phyloP scores from a whole-genome alignment of 2,797 vertebrate genomes.

The Myotis planiceps region DNA sequence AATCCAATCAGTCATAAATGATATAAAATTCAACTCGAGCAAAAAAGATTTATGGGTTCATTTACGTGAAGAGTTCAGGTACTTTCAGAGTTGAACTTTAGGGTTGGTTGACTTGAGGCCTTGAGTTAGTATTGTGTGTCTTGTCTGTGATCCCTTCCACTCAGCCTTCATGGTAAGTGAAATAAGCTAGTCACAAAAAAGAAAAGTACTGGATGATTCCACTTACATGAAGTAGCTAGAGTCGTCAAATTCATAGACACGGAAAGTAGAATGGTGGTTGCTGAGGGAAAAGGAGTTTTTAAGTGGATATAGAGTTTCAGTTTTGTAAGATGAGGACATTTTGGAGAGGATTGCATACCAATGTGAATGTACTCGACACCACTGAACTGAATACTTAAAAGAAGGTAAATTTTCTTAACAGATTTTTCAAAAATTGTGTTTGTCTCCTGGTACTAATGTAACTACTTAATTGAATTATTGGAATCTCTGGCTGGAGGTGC shows the following conservation, averaged over 20 bases:
- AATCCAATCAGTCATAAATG: background rate
- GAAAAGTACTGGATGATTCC: background rate
- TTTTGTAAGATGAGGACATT: background rate
- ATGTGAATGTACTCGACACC: background rate
- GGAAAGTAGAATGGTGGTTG: background rate
- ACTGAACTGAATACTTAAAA: background rate
- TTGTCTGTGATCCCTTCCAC: background rate
- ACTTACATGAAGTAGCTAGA: background rate
- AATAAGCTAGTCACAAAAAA: background rate
- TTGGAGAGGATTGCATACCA: background rate
- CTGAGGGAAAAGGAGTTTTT: background rate
- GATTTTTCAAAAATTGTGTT: background rate
- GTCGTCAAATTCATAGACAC: background rate
- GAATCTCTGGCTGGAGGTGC: background rate
- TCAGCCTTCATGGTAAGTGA: background rate
- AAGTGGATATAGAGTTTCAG: background rate
- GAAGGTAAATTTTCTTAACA: background rate
- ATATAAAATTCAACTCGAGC: background rate
- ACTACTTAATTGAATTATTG: background rate
- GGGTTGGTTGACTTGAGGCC: background rate
- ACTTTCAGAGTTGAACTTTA: slow-evolving; percentile 3
- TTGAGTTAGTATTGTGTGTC: background rate
- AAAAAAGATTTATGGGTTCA: background rate
- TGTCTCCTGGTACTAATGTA: background rate
- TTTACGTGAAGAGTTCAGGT: background rate